Evolutionary conservation across 2,797 vertebrate species (phyloP).

Genomic region (Bradypodion ventrale): DNA sequence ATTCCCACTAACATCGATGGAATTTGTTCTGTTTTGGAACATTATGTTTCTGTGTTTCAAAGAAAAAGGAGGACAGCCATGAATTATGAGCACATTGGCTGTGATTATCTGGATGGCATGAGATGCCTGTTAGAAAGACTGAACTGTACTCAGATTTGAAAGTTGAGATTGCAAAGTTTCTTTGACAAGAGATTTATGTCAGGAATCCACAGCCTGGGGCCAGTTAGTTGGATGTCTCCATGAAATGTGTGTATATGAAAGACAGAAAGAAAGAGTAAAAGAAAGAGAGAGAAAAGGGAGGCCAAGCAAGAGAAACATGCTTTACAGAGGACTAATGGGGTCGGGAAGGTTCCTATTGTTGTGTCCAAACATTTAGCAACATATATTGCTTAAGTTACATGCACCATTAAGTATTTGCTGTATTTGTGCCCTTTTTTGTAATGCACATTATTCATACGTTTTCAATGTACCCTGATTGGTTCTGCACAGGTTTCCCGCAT

Average conservation of each 20-base stretch:
- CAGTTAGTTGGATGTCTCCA: too few relatives aligned
- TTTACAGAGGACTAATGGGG: background rate
- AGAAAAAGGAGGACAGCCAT: background rate
- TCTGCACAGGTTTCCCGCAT: too few relatives aligned
- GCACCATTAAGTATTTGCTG: too few relatives aligned
- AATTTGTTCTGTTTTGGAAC: constrained; percentile 30
- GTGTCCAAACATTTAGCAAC: too few relatives aligned
- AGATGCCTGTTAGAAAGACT: background rate
- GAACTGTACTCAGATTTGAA: background rate
- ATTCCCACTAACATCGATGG: constrained; percentile 12
- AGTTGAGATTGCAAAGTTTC: background rate
- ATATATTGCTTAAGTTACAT: too few relatives aligned
- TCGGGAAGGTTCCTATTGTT: too few relatives aligned
- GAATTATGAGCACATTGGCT: background rate
- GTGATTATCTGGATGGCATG: background rate
- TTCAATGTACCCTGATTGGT: too few relatives aligned
- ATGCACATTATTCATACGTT: too few relatives aligned
- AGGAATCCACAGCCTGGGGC: background rate
- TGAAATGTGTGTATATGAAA: background rate
- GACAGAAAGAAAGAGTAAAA: too few relatives aligned
- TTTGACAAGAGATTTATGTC: background rate
- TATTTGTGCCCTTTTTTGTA: too few relatives aligned
- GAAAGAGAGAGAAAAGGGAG: too few relatives aligned
- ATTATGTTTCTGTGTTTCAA: background rate
- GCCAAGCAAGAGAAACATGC: background rate